Conservation (phyloP, 2,888 invertebrate genomes). For the Synanthedon formicaeformis region DNA sequence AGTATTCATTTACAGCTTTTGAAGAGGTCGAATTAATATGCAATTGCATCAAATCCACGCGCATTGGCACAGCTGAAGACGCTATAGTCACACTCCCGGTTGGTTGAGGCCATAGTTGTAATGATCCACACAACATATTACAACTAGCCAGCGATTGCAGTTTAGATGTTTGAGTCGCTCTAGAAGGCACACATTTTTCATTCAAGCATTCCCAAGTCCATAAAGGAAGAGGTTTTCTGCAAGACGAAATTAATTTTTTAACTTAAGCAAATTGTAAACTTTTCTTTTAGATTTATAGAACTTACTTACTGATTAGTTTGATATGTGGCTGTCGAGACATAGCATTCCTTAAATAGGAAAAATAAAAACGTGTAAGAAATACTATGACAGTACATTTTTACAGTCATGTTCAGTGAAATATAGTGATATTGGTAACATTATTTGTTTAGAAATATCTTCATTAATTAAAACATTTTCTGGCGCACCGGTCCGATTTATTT, state of each 20-base stretch:
- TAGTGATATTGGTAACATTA: too few relatives aligned
- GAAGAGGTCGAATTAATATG: slow-evolving; percentile 39
- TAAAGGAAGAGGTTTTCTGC: slow-evolving; percentile 50
- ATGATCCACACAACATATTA: slow-evolving; percentile 78
- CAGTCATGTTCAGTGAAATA: too few relatives aligned
- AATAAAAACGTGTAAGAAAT: too few relatives aligned
- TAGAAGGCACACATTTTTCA: slow-evolving; percentile 73
- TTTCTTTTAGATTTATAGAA: background rate
- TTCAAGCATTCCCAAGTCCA: slow-evolving; percentile 83
- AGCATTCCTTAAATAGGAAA: too few relatives aligned
- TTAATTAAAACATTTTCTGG: too few relatives aligned
- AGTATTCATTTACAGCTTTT: slow-evolving; percentile 28
- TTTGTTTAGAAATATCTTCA: too few relatives aligned
- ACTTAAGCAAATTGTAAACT: background rate
- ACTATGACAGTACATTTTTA: too few relatives aligned
- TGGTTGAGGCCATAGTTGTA: slow-evolving; percentile 82
- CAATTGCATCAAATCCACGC: slow-evolving; percentile 62
- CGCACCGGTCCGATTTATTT: too few relatives aligned
- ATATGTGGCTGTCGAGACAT: background rate
- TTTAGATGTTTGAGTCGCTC: slow-evolving; percentile 26
- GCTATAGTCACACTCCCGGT: slow-evolving; percentile 75
- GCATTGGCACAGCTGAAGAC: slow-evolving; percentile 71
- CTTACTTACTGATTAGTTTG: background rate
- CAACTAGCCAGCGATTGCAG: slow-evolving; percentile 76
- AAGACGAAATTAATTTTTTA: slow-evolving; percentile 11